Evolutionary conservation across 1,140 invertebrate genomes (phyloP).

Genomic region (Campoletis sonorensis): DNA sequence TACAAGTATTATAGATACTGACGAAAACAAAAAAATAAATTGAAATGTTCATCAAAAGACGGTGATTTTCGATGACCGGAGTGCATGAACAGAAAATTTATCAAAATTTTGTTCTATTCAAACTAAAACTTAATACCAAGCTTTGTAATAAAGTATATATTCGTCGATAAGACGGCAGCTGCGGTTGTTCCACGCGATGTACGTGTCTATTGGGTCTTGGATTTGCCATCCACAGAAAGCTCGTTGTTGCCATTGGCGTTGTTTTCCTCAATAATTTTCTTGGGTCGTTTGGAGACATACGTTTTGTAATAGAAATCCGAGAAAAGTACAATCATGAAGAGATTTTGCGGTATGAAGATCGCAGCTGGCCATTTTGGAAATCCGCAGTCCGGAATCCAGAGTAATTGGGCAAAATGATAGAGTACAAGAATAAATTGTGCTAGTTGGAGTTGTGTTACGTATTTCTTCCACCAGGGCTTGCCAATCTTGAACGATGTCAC

Average conservation of each 20-base stretch:
- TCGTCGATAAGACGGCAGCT: not conserved
- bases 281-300: slow-evolving; percentile 79
- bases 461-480: slow-evolving; percentile 85
- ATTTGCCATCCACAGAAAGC: slow-evolving; percentile 56
- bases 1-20: too few relatives aligned
- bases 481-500: slow-evolving; percentile 78
- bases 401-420: slow-evolving; percentile 81
- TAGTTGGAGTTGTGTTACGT: slow-evolving; percentile 85
- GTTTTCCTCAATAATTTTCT: slow-evolving; percentile 13
- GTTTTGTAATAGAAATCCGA: slow-evolving; percentile 90
- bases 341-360: slow-evolving; percentile 82
- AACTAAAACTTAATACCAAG: not conserved
- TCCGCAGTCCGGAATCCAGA: slow-evolving; percentile 83
- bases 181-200: too few relatives aligned
- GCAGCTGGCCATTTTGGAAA: slow-evolving; percentile 81
- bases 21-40: too few relatives aligned
- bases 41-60: too few relatives aligned
- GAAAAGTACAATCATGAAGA: slow-evolving; percentile 89
- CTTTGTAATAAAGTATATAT: not conserved
- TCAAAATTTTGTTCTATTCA: not conserved
- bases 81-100: too few relatives aligned
- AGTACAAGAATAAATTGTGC: slow-evolving; percentile 87
- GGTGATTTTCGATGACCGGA: too few relatives aligned
- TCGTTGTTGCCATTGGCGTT: slow-evolving; percentile 54
- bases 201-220: slow-evolving; percentile 59